Evolutionary conservation across 1,140 invertebrate genomes (phyloP), one percentile per base, ranked within the genome.

Genomic region (Pseudoatta argentina): DNA sequence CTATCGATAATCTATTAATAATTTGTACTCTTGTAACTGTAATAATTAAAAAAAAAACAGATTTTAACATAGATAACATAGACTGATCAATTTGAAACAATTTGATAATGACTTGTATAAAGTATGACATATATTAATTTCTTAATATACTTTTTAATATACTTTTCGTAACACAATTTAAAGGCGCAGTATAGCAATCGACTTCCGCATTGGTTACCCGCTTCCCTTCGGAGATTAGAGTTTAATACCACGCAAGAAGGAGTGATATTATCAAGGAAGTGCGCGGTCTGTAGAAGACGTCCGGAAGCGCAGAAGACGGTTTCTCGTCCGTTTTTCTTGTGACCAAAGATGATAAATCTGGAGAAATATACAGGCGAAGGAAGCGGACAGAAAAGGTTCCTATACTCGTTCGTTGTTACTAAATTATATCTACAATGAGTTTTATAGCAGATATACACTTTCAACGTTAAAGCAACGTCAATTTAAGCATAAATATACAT

Each of bases 191-290:
- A 21, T 57, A 75, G 69, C 57, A 55, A 53, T n/a, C 78, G 77
- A 91, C 87, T 92, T 93, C 92, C 92, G 92, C 88, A 77, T 83
- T 79, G 92, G 92, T 93, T 92, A 93, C 92, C 92, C 93, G 91
- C 92, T 91, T 92, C 90, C 90, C 88, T 75, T 83, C 87, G 34
- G 7, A 85, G 89, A 91, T 91, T 89, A 85, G 53, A 83, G 51
- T 18, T 76, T 86, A 86, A 86, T 89, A 85, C 77, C 39, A 72
- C 27, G 57, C 48, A 44, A 55, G 64, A 79, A 64, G 27, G 57
- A 27, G 57, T 30, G 59, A 57, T 34, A n/a, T 92, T 93, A 93
- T 93, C 89, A 59, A 86, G 77, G 79, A 88, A 93, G 91, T 92
- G 91, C 92, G 92, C 91, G 91, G 91, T 92, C 82, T 76, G 21